Conservation (phyloP, 2,888 invertebrate genomes). For the Scaptomyza caliginosa region DNA sequence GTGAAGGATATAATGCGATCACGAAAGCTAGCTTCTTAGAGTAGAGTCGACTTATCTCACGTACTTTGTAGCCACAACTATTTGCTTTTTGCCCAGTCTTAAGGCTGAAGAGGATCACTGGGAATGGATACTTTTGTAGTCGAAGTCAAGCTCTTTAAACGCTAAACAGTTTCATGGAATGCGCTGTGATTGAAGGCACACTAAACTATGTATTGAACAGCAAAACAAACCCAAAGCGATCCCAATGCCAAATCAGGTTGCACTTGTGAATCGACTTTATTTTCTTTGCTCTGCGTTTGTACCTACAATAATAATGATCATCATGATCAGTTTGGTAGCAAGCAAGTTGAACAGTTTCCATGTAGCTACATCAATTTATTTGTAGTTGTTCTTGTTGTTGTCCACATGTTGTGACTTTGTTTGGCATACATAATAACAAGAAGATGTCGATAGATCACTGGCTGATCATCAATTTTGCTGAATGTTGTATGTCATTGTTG, state of each 20-base stretch:
- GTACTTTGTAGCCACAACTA: slow-evolving; percentile 8
- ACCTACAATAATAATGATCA: slow-evolving; percentile 20
- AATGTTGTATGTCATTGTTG: slow-evolving; percentile 41
- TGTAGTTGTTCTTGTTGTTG: slow-evolving; percentile 57
- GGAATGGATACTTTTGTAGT: background rate
- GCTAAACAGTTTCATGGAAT: slow-evolving; percentile 56
- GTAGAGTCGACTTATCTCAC: background rate
- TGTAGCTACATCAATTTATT: slow-evolving; percentile 57
- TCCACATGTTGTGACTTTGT: slow-evolving; percentile 81
- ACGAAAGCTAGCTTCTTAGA: too few species aligned
- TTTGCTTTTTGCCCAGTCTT: slow-evolving; percentile 22
- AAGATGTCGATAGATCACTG: slow-evolving; percentile 65
- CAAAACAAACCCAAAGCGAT: background rate
- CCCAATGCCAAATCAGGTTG: slow-evolving; percentile 55
- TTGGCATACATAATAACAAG: slow-evolving; percentile 76
- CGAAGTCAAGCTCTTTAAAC: slow-evolving; percentile 35
- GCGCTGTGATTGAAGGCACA: slow-evolving; percentile 69
- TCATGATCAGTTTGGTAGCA: background rate
- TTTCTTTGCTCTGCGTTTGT: too few species aligned
- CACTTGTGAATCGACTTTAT: slow-evolving; percentile 26
- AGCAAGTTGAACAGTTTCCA: slow-evolving; percentile 34
- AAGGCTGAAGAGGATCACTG: slow-evolving; percentile 5
- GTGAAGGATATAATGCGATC: background rate
- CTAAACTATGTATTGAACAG: slow-evolving; percentile 58
- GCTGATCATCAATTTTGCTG: slow-evolving; percentile 69